Base-by-base conservation (phyloP, 1,140 invertebrate genomes). In the Watersipora subatra region DNA sequence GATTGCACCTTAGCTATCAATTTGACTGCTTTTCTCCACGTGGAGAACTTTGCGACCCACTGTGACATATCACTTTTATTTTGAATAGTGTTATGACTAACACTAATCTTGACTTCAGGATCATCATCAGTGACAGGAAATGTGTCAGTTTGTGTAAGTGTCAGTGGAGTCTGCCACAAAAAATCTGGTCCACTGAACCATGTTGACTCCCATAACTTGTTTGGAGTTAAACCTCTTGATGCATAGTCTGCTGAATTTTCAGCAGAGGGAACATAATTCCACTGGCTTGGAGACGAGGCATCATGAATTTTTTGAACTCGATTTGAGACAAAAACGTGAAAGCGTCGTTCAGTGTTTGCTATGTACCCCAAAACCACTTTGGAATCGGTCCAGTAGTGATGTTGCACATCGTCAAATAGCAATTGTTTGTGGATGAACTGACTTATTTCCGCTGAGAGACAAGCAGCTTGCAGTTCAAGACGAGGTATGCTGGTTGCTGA, bases 401-500 rank as follows among this genome's bases (percentile, higher is more conserved):
- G 24, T 12, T 57, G 25, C 15, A n/a, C 15, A n/a, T 66, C 34
- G 19, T 64, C 2, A 2, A 66, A 24, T 7, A 66, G 22, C 17
- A 66, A 20, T 55, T 67, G 34, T 27, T 61, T 46, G 24, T 59
- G 1, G 3, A 59, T 17, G 12, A 7, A 22, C 56, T 3, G 65
- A 28, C n/a, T 30, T 29, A 7, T 30, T 56, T n/a, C n/a, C n/a
- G n/a, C n/a, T 28, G 66, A 58, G 2, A 65, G 20, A 3, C 64
- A 26, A 17, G 68, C 70, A 65, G 29, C 30, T 46, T 34, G 55
- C 57, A 61, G 64, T 46, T 71, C 70, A 19, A 70, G 58, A 15
- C 63, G 24, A 0, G 70, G 70, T 27, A 71, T 66, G 2, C 30
- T 66, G 24, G 67, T 26, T 2, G 20, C 26, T 25, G 62, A 63